Base-by-base conservation (phyloP, 2,797 vertebrate species). In the Hipposideros larvatus region DNA sequence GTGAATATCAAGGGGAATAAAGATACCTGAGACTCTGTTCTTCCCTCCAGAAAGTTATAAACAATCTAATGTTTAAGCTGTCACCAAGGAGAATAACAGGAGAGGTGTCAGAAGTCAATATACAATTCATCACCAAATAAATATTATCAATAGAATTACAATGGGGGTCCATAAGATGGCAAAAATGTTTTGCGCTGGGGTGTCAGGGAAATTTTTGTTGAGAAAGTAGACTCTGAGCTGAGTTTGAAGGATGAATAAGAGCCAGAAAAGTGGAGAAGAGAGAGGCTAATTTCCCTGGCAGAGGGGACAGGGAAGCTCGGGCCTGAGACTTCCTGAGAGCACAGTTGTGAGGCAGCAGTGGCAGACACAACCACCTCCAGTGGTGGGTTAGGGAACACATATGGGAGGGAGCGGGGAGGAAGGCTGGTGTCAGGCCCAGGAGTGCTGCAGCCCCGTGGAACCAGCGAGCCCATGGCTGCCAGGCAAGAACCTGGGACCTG, bases 401-500 rank as follows among this genome's bases (percentile, higher is more conserved):
- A 0, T 3, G 51, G 22, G 1, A 4, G 9, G 41, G 6, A 51
- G 0, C 41, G 0, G 51, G 19, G 1, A 4, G 9, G 41, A 4
- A 51, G 0, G 48, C 0, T 1, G 31, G n/a, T 34, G 46, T 77
- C 66, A 57, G 82, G 57, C 28, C 3, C 11, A 14, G 83, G 10
- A 48, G 5, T 0, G 10, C 6, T 21, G 21, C 11, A 46, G 61
- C 22, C 48, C n/a, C 34, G 24, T 34, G 37, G 37, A 51, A n/a
- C 26, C 26, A n/a, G 19, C 4, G 2, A 57, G 31, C 4, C 28
- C 4, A 2, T 1, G 1, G 4, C 16, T 75, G 79, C 89, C 28
- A 70, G 70, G 31, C 18, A 74, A 71, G 87, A 97, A 43, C 61
- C 18, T 6, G 4, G 73, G 73, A 28, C 4, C 28, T 24, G 14